Evolutionary conservation across 2,113 vertebrate species (phyloP), one percentile per base, ranked within the genome.

Genomic region (Xiphophorus couchianus): DNA sequence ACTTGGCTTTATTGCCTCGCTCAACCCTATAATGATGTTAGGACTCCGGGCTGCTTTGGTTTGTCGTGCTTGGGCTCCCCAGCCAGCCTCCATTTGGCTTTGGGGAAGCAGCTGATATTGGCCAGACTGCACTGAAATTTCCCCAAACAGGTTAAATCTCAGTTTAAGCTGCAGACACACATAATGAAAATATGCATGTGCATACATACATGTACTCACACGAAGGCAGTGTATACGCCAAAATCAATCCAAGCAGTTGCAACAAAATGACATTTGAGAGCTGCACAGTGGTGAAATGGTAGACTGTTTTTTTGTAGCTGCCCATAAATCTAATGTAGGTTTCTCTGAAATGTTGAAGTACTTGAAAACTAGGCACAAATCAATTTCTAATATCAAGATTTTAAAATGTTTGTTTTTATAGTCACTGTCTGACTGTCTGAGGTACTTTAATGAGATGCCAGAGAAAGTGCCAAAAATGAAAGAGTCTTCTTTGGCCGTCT

Each of bases 1-100:
- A 89, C 85, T 82, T 66, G 84, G 82, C 90, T 92, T 95, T 93
- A 94, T 93, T 94, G 92, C 91, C 88, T 90, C 87, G 88, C 88
- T 89, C 91, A 90, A 89, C 84, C 78, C 61, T 68, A 77, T 93
- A 94, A 95, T 94, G 91, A 93, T 89, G 90, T 94, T 91, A 93
- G 86, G 86, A 91, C 91, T 87, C 79, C 80, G 85, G 86, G 88
- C 86, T 93, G 89, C 90, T 85, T 85, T 61, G 84, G 76, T 89
- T 88, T 93, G 90, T 89, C 51, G 76, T 62, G 74, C 85, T 86
- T 81, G 62, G 29, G 74, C 88, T 93, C 88, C 89, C 89, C 86
- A 88, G 91, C 82, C 90, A 84, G 83, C 76, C 81, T 86, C 84
- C 88, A 89, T 86, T 88, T 88, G 81, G 85, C 90, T 93, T 86